Percentiles rank a stretch among this genome's conserved stretches.
Conservation (phyloP, 2,113 vertebrate genomes). For the Poeciliopsis turrubarensis region DNA sequence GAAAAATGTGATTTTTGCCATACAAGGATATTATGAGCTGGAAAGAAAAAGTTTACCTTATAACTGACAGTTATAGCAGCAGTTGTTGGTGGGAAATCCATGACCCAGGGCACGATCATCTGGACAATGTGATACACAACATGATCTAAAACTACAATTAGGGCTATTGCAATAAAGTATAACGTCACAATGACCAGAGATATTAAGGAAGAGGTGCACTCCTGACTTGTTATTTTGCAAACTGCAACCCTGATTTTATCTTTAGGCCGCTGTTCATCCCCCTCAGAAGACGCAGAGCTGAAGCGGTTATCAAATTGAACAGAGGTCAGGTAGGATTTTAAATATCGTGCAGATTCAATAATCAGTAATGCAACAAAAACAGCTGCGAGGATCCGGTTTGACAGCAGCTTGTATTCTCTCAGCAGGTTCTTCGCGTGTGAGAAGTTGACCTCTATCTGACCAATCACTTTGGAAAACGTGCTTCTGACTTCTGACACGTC, state of each 20-base stretch:
- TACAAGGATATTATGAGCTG: background rate
- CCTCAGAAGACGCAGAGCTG: conserved; percentile 63
- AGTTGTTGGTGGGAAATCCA: conserved; percentile 80
- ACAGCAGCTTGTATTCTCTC: conserved; percentile 57
- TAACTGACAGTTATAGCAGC: conserved; percentile 80
- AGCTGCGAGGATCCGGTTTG: conserved; percentile 81
- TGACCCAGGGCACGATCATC: conserved; percentile 70
- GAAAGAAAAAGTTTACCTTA: conserved; percentile 65
- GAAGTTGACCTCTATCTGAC: conserved; percentile 82
- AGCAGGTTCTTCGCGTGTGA: conserved; percentile 71
- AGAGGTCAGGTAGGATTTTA: conserved; percentile 86
- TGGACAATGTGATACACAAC: conserved; percentile 80
- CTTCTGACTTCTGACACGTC: conserved; percentile 77
- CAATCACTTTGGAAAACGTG: conserved; percentile 70
- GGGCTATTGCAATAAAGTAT: conserved; percentile 77
- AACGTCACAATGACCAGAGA: conserved; percentile 77
- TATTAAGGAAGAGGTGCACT: conserved; percentile 76
- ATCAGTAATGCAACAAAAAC: conserved; percentile 81
- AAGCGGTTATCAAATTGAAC: conserved; percentile 87
- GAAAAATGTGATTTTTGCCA: background rate
- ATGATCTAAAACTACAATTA: conserved; percentile 81
- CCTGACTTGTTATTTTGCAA: conserved; percentile 79
- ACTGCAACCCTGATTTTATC: conserved; percentile 62
- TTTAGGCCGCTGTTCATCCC: conserved; percentile 51
- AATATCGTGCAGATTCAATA: conserved; percentile 81